phyloP scores from a whole-genome alignment of 53 echinoderm and acorn worm species.

The Apostichopus leukothele region DNA sequence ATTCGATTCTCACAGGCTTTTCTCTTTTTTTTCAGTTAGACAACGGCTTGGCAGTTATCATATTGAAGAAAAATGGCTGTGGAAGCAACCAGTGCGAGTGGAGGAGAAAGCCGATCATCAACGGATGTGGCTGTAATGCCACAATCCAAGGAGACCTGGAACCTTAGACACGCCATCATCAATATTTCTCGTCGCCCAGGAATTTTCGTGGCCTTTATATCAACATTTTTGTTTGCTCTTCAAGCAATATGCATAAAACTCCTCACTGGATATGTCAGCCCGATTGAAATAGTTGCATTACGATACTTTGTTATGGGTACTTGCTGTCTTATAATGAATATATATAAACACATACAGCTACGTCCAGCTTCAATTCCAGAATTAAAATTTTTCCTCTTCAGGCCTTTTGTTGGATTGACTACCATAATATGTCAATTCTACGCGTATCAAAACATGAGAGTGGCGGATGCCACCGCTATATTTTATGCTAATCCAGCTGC shows the following conservation, averaged over 20 bases:
- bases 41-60: too few relatives aligned
- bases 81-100: neutral
- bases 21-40: too few relatives aligned
- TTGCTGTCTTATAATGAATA: neutral
- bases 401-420: neutral
- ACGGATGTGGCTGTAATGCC: neutral
- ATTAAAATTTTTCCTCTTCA: neutral
- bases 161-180: neutral
- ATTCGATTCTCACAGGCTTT: too few relatives aligned
- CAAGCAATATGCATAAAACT: neutral
- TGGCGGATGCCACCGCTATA: neutral
- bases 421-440: neutral
- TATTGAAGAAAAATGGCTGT: too few relatives aligned
- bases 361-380: neutral
- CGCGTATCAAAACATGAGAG: neutral
- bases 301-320: neutral
- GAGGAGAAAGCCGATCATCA: neutral
- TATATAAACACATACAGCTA: neutral
- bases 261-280: neutral
- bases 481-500: neutral
- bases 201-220: neutral
- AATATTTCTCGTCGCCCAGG: neutral
- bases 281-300: neutral
- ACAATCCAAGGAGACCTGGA: neutral
- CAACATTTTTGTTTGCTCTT: neutral